phyloP scores from a whole-genome alignment of 2,888 invertebrate genomes.

The Drosophila villosipedis region DNA sequence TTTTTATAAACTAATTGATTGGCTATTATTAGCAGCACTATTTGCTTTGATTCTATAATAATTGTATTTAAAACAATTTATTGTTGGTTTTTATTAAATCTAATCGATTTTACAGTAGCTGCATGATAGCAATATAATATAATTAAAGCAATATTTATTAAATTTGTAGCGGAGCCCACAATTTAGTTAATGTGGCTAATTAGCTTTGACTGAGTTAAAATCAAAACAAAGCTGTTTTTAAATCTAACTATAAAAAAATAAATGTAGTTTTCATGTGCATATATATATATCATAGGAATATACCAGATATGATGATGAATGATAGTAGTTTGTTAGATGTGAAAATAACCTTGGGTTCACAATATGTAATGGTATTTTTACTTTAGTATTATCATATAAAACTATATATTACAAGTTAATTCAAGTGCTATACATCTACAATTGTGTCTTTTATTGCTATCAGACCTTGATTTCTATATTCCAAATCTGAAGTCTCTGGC shows the following conservation, averaged over 20 bases:
- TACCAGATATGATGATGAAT: no score
- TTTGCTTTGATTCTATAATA: background rate
- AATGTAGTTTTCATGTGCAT: background rate
- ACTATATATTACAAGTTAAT: no score
- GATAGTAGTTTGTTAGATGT: background rate
- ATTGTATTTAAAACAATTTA: background rate
- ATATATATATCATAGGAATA: background rate
- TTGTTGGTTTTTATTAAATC: background rate
- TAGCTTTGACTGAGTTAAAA: background rate
- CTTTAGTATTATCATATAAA: no score
- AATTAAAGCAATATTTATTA: conserved; percentile 1
- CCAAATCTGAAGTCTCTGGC: no score
- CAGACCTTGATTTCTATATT: no score
- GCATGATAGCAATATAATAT: background rate
- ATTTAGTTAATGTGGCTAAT: background rate
- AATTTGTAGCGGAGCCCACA: background rate
- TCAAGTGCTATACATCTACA: no score
- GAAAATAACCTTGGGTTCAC: background rate
- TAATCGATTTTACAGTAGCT: background rate
- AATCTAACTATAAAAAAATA: background rate
- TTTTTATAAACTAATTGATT: background rate
- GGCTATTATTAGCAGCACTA: no score
- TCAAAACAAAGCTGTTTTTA: background rate
- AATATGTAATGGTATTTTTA: no score
- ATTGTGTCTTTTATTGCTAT: no score